Evolutionary conservation across 2,113 vertebrate genomes (phyloP).

Genomic region (Poecilia latipinna): DNA sequence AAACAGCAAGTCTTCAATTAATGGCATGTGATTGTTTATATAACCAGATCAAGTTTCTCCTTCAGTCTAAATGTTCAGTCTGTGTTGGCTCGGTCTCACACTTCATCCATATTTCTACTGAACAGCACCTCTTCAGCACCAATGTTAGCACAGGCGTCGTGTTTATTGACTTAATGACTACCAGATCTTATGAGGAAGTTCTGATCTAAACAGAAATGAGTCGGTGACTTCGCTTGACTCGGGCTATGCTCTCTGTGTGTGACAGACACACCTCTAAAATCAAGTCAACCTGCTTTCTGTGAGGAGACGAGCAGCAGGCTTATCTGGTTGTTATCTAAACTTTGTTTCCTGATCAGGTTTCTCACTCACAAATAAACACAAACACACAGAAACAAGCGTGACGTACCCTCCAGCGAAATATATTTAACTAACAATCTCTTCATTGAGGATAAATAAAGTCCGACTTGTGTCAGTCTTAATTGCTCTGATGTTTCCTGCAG

Average conservation of each 20-base stretch:
- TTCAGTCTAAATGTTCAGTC: not conserved
- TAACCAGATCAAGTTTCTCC: not conserved
- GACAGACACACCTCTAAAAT: not conserved
- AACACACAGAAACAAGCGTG: not conserved
- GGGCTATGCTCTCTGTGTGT: not conserved
- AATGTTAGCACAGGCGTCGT: not conserved
- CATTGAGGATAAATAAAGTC: not conserved
- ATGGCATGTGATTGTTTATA: not conserved
- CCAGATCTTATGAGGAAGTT: not conserved
- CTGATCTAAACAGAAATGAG: not conserved
- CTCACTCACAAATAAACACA: not conserved
- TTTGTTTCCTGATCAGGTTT: conserved; percentile 4
- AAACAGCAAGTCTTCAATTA: not conserved
- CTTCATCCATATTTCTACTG: not conserved
- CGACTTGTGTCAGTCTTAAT: not conserved
- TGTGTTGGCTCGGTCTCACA: not conserved
- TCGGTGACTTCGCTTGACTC: not conserved
- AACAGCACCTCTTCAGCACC: not conserved
- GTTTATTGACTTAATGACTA: not conserved
- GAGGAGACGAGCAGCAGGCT: conserved; percentile 10
- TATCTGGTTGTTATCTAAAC: conserved; percentile 15
- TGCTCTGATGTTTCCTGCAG: conserved; percentile 25
- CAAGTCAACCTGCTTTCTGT: not conserved
- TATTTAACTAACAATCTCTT: not conserved
- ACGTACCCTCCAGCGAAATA: not conserved